Base-by-base conservation (phyloP, 2,888 invertebrate genomes). In the Alcis repandata region DNA sequence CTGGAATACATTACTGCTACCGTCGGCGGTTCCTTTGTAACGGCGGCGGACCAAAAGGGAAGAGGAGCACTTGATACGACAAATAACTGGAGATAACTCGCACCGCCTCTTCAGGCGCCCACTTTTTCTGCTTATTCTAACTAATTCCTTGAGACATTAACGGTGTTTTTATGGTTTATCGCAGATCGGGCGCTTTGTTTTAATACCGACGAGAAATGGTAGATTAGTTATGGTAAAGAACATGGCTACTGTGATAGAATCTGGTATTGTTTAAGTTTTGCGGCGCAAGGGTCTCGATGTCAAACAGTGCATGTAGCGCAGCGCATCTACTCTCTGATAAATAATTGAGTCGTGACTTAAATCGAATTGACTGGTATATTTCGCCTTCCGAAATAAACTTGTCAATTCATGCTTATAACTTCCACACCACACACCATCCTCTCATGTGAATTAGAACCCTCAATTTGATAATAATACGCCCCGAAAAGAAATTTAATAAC, bases 31-130 rank as follows among this genome's bases (percentile, higher is more conserved):
- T 65, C 69, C 84, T 92, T 91, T 92, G 90, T 89, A 74, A 79
- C 75, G 70, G 79, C 87, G 80, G 83, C 85, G 20, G 78, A 67
- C 75, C 75, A 78, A 84, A 86, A 84, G 79, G 82, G 78, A 85
- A 85, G 79, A 83, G 79, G 84, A 85, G 84, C 86, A 89, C 91
- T 89, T 88, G 88, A 89, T 90, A 88, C 88, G 90, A 92, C 91
- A 92, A 93, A 92, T 91, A 91, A 89, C 86, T 76, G 80, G 78
- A 91, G 92, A 93, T 92, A 92, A 87, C 86, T 76, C 72, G 80
- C 78, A 79, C 83, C 80, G 79, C 76, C 79, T 74, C 67, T 70
- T 73, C 74, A 78, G 89, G 90, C 89, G 89, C 88, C 88, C 81
- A 75, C 79, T 86, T 89, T 91, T 91, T 84, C 78, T 82, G 75